phyloP scores from a whole-genome alignment of 1,140 invertebrate species.

The Dendrolimus kikuchii region DNA sequence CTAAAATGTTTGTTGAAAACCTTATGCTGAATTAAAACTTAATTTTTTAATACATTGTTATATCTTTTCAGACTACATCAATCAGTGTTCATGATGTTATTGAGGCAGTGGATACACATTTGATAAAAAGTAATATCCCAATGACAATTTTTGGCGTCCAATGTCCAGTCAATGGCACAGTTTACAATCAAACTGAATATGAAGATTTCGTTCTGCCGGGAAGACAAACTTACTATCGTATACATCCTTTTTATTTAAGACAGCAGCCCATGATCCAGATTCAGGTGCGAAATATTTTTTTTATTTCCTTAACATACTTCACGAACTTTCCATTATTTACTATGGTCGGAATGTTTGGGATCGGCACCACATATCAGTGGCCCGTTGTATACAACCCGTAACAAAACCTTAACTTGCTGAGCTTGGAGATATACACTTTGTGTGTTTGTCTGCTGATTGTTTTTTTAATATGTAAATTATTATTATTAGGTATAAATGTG shows the following conservation, averaged over 20 bases:
- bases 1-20: no score
- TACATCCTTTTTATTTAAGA: constrained; percentile 60
- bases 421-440: no score
- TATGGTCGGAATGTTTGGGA: no score
- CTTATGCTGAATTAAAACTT: no score
- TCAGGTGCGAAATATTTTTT: constrained; percentile 31
- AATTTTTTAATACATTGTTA: background rate
- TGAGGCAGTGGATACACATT: constrained; percentile 35
- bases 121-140: constrained; percentile 47
- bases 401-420: no score
- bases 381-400: no score
- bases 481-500: no score
- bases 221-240: constrained; percentile 48
- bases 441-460: no score
- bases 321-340: no score
- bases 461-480: no score
- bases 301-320: constrained; percentile 4
- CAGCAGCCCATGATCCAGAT: constrained; percentile 40
- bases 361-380: no score
- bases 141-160: constrained; percentile 49
- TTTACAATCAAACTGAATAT: constrained; percentile 41
- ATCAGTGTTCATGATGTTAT: constrained; percentile 40
- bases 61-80: constrained; percentile 34
- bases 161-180: constrained; percentile 45
- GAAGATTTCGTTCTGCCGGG: constrained; percentile 58